Conservation (phyloP, 2,113 vertebrate species). For the Atrichornis clamosus region DNA sequence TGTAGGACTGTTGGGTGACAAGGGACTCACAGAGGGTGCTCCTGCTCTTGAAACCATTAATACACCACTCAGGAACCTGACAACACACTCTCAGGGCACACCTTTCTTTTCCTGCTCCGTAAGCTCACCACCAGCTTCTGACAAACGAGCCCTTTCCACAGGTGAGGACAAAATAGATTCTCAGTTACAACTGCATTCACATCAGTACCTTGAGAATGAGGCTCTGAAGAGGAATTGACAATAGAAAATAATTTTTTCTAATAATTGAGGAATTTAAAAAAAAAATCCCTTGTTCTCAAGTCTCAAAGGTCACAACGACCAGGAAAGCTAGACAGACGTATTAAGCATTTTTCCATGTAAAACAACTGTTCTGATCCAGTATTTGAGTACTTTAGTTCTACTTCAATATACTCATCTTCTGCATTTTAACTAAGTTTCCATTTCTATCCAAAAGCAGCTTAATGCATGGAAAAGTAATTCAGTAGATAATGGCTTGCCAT, state of each 20-base stretch:
- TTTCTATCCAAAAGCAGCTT: background rate
- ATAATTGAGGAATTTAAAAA: background rate
- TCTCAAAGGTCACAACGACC: background rate
- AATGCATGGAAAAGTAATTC: constrained; percentile 1
- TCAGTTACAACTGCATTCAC: background rate
- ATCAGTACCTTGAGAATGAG: background rate
- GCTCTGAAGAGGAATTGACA: background rate
- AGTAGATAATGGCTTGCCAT: background rate
- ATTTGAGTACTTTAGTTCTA: background rate
- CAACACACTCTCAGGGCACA: background rate
- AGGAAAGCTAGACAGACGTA: background rate
- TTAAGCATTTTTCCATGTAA: background rate
- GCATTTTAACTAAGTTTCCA: constrained; percentile 27
- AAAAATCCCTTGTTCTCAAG: background rate
- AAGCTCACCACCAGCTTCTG: background rate
- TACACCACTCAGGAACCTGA: background rate
- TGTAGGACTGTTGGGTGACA: background rate
- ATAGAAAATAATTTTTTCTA: background rate
- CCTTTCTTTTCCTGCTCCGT: background rate
- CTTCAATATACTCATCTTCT: background rate
- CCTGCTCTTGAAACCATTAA: background rate
- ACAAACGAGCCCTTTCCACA: background rate
- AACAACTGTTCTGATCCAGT: background rate
- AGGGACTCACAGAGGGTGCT: fast-evolving
- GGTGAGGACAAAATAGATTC: fast-evolving